These are phyloP conservation scores for Lepidocyrtinus sp. DNA, from an alignment of 2,888 invertebrate genomes.

Conservation along the genomic window DNA sequence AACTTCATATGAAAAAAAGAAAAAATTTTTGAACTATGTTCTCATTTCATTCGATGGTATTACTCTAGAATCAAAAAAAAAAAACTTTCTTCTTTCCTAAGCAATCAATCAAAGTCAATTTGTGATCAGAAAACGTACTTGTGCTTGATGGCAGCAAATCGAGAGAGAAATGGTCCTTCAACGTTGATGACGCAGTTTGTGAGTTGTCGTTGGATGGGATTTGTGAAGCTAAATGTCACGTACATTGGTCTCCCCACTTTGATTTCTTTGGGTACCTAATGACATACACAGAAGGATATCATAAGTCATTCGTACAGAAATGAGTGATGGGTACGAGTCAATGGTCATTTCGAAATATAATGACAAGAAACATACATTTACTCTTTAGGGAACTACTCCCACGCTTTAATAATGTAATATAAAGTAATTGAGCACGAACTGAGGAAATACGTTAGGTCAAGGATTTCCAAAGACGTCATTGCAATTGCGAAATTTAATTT, in stretches of 20 bases:
- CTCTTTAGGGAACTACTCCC: background rate
- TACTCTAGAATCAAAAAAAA: background rate
- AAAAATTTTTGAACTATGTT: background rate
- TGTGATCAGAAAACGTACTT: slow-evolving; percentile 70
- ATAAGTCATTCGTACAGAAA: background rate
- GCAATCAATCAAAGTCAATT: slow-evolving; percentile 48
- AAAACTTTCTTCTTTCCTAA: slow-evolving; percentile 20
- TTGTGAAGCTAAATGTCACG: slow-evolving; percentile 78
- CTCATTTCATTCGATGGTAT: background rate
- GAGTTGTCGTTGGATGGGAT: slow-evolving; percentile 79
- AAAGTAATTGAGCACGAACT: too few species aligned
- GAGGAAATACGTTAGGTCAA: too few species aligned
- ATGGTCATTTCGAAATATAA: background rate
- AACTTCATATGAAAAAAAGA: background rate
- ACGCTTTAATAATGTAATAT: too few species aligned
- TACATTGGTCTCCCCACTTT: slow-evolving; percentile 76
- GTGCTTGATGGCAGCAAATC: slow-evolving; percentile 77
- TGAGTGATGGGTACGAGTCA: background rate
- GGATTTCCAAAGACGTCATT: too few species aligned
- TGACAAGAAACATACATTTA: background rate
- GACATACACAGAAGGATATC: slow-evolving; percentile 58
- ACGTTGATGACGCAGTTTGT: slow-evolving; percentile 81
- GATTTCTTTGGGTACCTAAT: slow-evolving; percentile 79
- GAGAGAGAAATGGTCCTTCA: slow-evolving; percentile 80
- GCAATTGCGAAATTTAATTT: too few species aligned